A percentile compares a stretch with the other conserved stretches of the same genome.
Conservation (phyloP, 1,140 invertebrate species). For the Idris sp. region DNA sequence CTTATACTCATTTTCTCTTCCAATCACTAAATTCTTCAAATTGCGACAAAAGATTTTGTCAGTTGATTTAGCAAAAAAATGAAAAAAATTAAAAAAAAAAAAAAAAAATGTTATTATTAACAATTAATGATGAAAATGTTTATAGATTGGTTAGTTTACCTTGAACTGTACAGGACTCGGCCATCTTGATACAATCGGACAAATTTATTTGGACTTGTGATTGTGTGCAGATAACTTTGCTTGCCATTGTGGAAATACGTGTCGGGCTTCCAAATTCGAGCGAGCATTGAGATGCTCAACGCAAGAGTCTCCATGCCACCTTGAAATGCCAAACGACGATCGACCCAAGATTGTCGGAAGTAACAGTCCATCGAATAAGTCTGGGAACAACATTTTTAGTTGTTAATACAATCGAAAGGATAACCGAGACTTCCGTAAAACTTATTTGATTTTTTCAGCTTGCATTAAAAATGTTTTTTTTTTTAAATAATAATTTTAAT, state of each 20-base stretch:
- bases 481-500: too few species aligned
- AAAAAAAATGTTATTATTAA: constrained; percentile 8
- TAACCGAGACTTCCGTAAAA: too few species aligned
- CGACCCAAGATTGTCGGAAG: constrained; percentile 89
- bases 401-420: too few species aligned
- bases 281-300: constrained; percentile 86
- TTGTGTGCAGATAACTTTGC: constrained; percentile 91
- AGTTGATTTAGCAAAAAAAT: too few species aligned
- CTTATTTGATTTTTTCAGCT: too few species aligned
- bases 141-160: constrained; percentile 76
- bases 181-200: constrained; percentile 90
- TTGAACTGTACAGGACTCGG: constrained; percentile 90
- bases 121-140: not conserved
- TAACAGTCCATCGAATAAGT: constrained; percentile 95
- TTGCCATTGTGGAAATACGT: constrained; percentile 93
- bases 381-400: constrained; percentile 76
- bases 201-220: constrained; percentile 94
- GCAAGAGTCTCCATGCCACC: constrained; percentile 83
- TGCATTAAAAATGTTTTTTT: too few species aligned
- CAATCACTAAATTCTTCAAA: constrained; percentile 17
- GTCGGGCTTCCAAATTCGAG: constrained; percentile 92
- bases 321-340: constrained; percentile 84
- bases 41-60: not conserved
- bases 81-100: too few species aligned
- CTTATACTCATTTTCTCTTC: constrained; percentile 9